phyloP scores from a whole-genome alignment of 2,888 invertebrate genomes.

The Temnothorax rugatulus region DNA sequence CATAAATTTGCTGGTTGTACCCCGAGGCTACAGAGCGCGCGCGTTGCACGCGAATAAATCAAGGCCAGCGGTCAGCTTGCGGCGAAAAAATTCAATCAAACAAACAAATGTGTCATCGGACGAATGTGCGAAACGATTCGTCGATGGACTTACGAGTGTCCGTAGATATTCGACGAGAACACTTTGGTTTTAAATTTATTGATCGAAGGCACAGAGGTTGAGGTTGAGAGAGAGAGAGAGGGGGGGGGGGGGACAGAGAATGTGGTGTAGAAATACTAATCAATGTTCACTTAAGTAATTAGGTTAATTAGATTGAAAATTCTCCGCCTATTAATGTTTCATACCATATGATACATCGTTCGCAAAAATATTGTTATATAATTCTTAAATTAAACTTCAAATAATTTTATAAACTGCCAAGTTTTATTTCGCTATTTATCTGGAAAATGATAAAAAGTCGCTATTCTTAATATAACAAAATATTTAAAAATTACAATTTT shows the following conservation, averaged over 20 bases:
- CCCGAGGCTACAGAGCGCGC: not conserved
- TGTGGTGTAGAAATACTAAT: not conserved
- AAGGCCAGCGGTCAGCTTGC: conserved; percentile 3
- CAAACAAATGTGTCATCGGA: conserved; percentile 33
- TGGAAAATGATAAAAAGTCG: not conserved
- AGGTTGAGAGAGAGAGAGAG: not conserved
- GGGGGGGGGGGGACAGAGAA: not conserved
- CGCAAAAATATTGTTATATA: not conserved
- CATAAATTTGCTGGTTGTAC: conserved; percentile 39
- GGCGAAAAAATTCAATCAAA: conserved; percentile 54
- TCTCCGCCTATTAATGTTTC: not conserved
- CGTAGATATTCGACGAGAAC: not conserved
- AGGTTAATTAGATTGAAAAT: not conserved
- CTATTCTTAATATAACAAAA: not conserved
- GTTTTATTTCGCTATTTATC: not conserved
- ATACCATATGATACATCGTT: not conserved
- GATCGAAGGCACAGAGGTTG: not conserved
- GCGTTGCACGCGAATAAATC: conserved; percentile 40
- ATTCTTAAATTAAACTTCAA: not conserved
- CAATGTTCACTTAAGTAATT: not conserved
- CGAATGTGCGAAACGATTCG: conserved; percentile 4
- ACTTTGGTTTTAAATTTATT: conserved; percentile 21
- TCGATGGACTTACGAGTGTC: not conserved
- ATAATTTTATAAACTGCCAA: not conserved
- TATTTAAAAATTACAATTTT: not conserved